These are phyloP conservation scores for Melanotaenia nigrans DNA, from an alignment of 2,797 vertebrate genomes.

Conservation along the genomic window DNA sequence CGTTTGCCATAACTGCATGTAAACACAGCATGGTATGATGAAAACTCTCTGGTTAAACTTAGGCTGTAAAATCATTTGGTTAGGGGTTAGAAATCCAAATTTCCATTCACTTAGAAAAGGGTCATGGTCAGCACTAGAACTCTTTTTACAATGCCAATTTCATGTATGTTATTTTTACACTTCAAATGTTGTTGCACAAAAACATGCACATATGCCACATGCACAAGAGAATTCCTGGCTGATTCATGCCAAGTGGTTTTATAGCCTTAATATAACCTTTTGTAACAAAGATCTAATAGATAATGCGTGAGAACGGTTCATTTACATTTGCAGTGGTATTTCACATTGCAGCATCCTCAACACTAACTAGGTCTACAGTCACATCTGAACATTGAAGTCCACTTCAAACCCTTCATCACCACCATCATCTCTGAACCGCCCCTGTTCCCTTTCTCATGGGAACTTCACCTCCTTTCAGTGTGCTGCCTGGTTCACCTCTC, in stretches of 20 bases:
- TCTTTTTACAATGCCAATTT: not conserved
- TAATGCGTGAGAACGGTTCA: not conserved
- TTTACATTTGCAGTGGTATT: conserved; percentile 3
- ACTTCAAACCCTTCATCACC: conserved; percentile 53
- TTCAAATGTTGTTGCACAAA: not conserved
- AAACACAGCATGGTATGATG: too few species aligned
- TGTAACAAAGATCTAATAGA: too few species aligned
- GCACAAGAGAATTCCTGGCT: too few species aligned
- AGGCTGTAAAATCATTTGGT: too few species aligned
- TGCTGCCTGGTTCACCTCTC: conserved; percentile 79
- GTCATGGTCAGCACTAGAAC: not conserved
- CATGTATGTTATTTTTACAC: not conserved
- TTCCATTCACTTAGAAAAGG: too few species aligned
- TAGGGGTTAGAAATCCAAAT: too few species aligned
- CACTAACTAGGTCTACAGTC: conserved; percentile 1
- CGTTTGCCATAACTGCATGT: too few species aligned
- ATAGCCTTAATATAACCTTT: too few species aligned
- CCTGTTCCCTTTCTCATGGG: conserved; percentile 74
- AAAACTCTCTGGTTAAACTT: too few species aligned
- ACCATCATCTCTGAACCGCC: conserved; percentile 56
- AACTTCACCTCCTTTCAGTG: conserved; percentile 70
- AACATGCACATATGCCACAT: not conserved
- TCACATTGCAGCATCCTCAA: not conserved
- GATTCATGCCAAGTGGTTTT: too few species aligned
- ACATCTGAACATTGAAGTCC: conserved; percentile 28